Conservation (phyloP, 2,797 vertebrate genomes). For the Falco concolor region DNA sequence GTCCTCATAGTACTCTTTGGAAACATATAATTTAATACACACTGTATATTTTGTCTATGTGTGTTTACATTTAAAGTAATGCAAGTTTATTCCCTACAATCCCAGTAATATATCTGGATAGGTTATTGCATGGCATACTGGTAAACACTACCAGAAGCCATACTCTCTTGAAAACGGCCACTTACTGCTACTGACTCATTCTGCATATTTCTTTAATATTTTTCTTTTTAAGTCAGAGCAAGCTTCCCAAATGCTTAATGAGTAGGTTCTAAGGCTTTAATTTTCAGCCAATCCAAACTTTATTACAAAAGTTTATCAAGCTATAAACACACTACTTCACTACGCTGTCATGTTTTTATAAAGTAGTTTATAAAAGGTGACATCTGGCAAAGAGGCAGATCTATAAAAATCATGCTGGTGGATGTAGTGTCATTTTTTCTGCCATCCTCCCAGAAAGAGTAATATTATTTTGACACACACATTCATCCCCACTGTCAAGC, state of each 20-base stretch:
- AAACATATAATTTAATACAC: slow-evolving; percentile 65
- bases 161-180: not conserved
- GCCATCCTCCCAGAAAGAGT: slow-evolving; percentile 77
- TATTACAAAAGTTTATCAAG: slow-evolving; percentile 72
- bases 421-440: slow-evolving; percentile 79
- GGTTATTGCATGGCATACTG: slow-evolving; percentile 9
- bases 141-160: slow-evolving; percentile 42
- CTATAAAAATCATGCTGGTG: slow-evolving; percentile 80
- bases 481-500: slow-evolving; percentile 79
- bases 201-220: slow-evolving; percentile 41
- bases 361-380: slow-evolving; percentile 82
- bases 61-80: slow-evolving; percentile 49
- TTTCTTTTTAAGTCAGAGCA: slow-evolving; percentile 48
- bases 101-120: slow-evolving; percentile 48
- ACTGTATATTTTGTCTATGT: slow-evolving; percentile 53
- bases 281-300: slow-evolving; percentile 65
- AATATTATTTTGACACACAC: slow-evolving; percentile 84
- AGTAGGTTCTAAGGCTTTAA: slow-evolving; percentile 58
- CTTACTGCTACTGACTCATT: slow-evolving; percentile 15
- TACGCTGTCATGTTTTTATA: slow-evolving; percentile 74
- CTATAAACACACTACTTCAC: slow-evolving; percentile 68
- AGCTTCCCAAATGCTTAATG: slow-evolving; percentile 69
- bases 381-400: slow-evolving; percentile 82
- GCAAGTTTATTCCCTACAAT: slow-evolving; percentile 49
- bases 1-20: slow-evolving; percentile 40